Evolutionary conservation across 2,113 vertebrate species (phyloP).

Genomic region (Sardina pilchardus): DNA sequence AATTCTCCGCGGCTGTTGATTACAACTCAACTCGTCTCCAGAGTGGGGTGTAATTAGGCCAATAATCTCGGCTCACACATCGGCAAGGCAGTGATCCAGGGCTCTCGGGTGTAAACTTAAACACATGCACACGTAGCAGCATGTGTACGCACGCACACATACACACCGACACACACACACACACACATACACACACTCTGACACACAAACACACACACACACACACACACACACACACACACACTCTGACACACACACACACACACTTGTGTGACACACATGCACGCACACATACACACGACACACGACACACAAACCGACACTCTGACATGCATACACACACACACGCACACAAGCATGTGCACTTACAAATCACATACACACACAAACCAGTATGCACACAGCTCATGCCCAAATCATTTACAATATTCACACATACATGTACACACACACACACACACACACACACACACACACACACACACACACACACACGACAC

Average conservation of each 20-base stretch:
- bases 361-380: neutral
- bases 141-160: neutral
- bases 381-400: no score
- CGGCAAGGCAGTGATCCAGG: slow-evolving; percentile 37
- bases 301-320: neutral
- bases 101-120: slow-evolving; percentile 25
- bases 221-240: slow-evolving; percentile 10
- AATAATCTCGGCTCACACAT: slow-evolving; percentile 12
- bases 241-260: slow-evolving; percentile 15
- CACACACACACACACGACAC: neutral
- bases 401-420: no score
- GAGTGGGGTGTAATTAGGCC: slow-evolving; percentile 43
- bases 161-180: neutral
- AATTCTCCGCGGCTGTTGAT: slow-evolving; percentile 41
- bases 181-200: neutral
- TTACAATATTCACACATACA: neutral
- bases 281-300: slow-evolving; percentile 7
- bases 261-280: neutral
- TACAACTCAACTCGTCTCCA: slow-evolving; percentile 37
- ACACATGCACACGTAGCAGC: slow-evolving; percentile 9
- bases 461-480: neutral
- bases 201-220: neutral
- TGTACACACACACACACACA: neutral
- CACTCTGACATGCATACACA: neutral
- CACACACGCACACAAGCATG: slow-evolving; percentile 1